These are phyloP conservation scores for Rhabditophanes sp. DNA, from an alignment of 2,888 invertebrate species.

Conservation along the genomic window DNA sequence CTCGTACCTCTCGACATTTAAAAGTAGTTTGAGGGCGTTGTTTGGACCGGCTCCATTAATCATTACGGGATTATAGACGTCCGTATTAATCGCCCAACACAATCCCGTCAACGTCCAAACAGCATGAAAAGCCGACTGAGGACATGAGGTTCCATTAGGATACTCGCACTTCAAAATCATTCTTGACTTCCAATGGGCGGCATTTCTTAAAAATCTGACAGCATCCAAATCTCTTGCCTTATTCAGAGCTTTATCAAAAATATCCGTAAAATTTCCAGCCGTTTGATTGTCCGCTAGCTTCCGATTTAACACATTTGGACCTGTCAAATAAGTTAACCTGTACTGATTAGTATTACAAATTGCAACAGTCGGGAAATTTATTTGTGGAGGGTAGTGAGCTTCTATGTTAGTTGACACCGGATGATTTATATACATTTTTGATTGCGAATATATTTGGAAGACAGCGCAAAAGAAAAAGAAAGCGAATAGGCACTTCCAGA, in stretches of 20 bases:
- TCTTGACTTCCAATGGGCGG: conserved; percentile 36
- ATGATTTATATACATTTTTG: conserved; percentile 9
- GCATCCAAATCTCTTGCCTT: conserved; percentile 40
- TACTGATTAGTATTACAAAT: conserved; percentile 43
- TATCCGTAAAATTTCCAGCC: conserved; percentile 16
- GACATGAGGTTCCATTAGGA: conserved; percentile 37
- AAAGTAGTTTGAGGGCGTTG: conserved; percentile 28
- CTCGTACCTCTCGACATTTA: conserved; percentile 40
- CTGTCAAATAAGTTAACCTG: conserved; percentile 36
- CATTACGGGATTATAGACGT: conserved; percentile 21
- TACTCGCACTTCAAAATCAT: conserved; percentile 37
- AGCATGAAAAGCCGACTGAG: conserved; percentile 24
- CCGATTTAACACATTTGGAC: conserved; percentile 28
- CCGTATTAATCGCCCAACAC: conserved; percentile 42
- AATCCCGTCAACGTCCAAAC: conserved; percentile 42
- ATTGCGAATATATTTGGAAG: conserved; percentile 30
- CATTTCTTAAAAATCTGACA: conserved; percentile 30
- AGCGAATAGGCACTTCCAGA: conserved; percentile 28
- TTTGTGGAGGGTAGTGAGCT: conserved; percentile 33
- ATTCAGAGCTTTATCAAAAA: conserved; percentile 20
- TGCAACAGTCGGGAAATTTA: conserved; percentile 36
- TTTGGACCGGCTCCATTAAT: conserved; percentile 29
- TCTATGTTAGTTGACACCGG: conserved; percentile 38
- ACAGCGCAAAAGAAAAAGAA: conserved; percentile 27
- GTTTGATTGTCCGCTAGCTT: conserved; percentile 11